Evolutionary conservation across 2,888 invertebrate genomes (phyloP).

Genomic region (Cryptosula pallasiana): DNA sequence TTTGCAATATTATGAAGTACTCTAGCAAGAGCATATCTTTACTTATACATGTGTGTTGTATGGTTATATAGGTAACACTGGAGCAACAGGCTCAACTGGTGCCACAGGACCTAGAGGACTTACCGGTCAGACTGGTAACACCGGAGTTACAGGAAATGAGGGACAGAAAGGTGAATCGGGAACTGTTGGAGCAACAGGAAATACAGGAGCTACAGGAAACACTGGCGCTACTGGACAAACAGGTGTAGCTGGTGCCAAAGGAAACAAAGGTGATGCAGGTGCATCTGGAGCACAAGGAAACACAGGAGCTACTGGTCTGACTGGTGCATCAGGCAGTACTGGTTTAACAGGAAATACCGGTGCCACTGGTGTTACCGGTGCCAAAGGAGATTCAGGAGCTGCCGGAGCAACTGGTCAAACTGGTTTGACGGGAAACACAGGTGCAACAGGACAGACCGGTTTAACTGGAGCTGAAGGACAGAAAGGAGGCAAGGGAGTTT

Average conservation of each 20-base stretch:
- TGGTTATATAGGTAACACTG: neutral
- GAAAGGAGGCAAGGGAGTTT: neutral
- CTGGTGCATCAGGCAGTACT: slow-evolving; percentile 1
- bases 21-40: too few species aligned
- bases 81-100: slow-evolving; percentile 8
- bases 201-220: slow-evolving; percentile 16
- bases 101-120: slow-evolving; percentile 4
- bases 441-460: slow-evolving; percentile 3
- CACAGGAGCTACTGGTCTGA: neutral
- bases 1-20: too few species aligned
- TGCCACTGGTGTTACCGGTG: slow-evolving; percentile 26
- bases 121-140: slow-evolving; percentile 17
- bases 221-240: slow-evolving; percentile 22
- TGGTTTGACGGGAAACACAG: neutral
- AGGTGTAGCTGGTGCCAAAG: slow-evolving; percentile 3
- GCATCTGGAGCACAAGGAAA: neutral
- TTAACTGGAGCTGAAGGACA: neutral
- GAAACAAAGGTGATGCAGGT: neutral
- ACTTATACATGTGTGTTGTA: too few species aligned
- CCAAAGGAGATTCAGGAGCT: slow-evolving; percentile 27
- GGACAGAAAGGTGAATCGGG: slow-evolving; percentile 19
- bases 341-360: slow-evolving; percentile 19
- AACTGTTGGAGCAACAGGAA: slow-evolving; percentile 15
- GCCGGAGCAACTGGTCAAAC: slow-evolving; percentile 22
- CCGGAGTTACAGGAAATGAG: slow-evolving; percentile 22